A percentile compares a stretch with the other conserved stretches of the same genome.
phyloP scores from a whole-genome alignment of 1,140 invertebrate genomes.

The Zaprionus camerounensis region DNA sequence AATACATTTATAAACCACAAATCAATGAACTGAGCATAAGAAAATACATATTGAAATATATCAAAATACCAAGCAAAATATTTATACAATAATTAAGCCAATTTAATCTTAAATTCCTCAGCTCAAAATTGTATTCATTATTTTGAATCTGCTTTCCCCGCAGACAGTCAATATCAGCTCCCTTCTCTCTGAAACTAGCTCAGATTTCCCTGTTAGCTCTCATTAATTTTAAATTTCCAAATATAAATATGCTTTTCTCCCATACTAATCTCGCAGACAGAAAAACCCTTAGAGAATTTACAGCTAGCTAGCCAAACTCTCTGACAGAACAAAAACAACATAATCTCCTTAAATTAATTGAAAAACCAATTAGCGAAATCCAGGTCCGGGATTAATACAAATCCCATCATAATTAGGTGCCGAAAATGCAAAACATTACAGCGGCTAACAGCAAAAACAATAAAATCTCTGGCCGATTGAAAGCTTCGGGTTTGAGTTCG shows the following conservation, averaged over 20 bases:
- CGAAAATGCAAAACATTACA: constrained; percentile 48
- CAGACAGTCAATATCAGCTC: not conserved
- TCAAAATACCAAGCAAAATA: not conserved
- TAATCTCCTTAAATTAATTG: constrained; percentile 73
- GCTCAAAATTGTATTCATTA: not conserved
- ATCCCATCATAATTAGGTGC: constrained; percentile 78
- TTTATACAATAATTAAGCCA: not conserved
- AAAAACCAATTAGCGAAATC: constrained; percentile 70
- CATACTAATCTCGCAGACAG: not conserved
- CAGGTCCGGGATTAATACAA: constrained; percentile 59
- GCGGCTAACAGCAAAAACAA: constrained; percentile 38
- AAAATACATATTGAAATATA: not conserved
- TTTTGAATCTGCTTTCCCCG: not conserved
- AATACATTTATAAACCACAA: not conserved
- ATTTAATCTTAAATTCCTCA: not conserved
- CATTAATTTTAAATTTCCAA: constrained; percentile 16
- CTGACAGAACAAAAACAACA: constrained; percentile 38
- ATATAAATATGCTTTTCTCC: constrained; percentile 6
- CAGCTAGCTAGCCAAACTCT: constrained; percentile 20
- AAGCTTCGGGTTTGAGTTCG: constrained; percentile 7
- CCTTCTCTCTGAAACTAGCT: not conserved
- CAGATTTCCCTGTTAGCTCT: not conserved
- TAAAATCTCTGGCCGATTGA: constrained; percentile 34
- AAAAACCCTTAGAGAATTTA: constrained; percentile 41
- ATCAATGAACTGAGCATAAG: not conserved